A percentile compares a stretch with the other conserved stretches of the same genome.
These are phyloP conservation scores for Lithobates sylvaticus DNA, from an alignment of 2,797 vertebrate species.

Conservation along the genomic window DNA sequence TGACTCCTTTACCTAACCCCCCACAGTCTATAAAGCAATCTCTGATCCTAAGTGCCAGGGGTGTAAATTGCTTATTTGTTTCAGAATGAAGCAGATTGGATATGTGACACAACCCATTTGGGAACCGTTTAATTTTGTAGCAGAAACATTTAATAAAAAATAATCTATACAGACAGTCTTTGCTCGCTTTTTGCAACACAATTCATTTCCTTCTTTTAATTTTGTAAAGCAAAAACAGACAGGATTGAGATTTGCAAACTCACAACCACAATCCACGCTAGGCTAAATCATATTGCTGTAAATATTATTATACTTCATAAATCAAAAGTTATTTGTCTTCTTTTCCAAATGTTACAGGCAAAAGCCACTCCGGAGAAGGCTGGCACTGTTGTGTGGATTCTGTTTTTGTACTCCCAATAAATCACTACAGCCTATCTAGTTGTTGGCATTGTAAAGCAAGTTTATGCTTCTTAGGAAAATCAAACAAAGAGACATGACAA, in stretches of 20 bases:
- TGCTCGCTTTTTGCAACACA: conserved; percentile 22
- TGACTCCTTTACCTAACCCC: no score
- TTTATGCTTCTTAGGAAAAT: conserved; percentile 34
- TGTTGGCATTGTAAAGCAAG: conserved; percentile 41
- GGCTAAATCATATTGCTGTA: conserved; percentile 2
- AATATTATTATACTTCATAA: conserved; percentile 41
- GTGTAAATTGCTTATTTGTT: conserved; percentile 32
- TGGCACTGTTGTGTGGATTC: conserved; percentile 7
- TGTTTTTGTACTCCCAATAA: conserved; percentile 41
- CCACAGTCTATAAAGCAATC: no score
- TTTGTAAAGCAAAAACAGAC: not conserved
- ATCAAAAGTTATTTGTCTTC: conserved; percentile 45
- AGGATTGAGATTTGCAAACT: not conserved
- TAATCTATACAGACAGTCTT: not conserved
- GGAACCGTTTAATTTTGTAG: conserved; percentile 24
- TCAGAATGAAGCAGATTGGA: not conserved
- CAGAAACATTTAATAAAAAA: conserved; percentile 38
- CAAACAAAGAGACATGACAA: conserved; percentile 23
- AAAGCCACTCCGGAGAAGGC: conserved; percentile 23
- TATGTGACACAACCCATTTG: not conserved
- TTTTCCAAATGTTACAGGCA: conserved; percentile 45
- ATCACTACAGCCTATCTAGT: conserved; percentile 33
- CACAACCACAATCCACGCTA: not conserved
- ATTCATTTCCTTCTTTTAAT: not conserved
- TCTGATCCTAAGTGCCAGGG: conserved; percentile 21